Percentiles rank a stretch among this genome's conserved stretches.
Conservation (phyloP, 2,888 invertebrate genomes). For the Metallyticus violacea region DNA sequence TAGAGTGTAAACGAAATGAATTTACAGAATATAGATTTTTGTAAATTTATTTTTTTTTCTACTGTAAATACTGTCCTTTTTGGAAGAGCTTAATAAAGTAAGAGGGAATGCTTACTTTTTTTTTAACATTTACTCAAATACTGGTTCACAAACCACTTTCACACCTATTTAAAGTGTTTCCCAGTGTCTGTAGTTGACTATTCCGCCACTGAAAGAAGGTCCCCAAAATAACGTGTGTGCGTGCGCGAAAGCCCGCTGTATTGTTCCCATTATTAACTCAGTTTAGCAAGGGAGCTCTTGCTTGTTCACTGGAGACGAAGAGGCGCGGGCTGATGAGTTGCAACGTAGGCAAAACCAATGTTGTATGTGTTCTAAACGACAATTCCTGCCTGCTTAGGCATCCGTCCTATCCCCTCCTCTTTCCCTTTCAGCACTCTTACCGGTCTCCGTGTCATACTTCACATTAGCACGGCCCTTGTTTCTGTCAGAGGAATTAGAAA, state of each 20-base stretch:
- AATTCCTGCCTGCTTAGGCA: neutral
- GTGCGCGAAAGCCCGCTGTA: neutral
- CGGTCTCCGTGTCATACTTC: neutral
- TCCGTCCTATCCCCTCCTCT: too few relatives aligned
- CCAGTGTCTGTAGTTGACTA: too few relatives aligned
- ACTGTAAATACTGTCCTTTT: too few relatives aligned
- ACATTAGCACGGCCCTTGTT: neutral
- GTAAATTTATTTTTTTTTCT: too few relatives aligned
- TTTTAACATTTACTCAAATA: too few relatives aligned
- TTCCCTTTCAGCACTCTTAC: too few relatives aligned
- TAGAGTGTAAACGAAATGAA: too few relatives aligned
- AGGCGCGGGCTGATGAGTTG: neutral
- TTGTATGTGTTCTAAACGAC: neutral
- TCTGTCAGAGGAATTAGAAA: neutral
- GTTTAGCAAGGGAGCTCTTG: neutral
- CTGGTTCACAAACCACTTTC: too few relatives aligned
- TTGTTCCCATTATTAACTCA: constrained; percentile 16
- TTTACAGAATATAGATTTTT: too few relatives aligned
- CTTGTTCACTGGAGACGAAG: neutral
- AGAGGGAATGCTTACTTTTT: too few relatives aligned
- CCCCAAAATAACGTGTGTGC: neutral
- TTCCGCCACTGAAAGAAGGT: neutral
- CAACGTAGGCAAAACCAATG: neutral
- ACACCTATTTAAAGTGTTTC: too few relatives aligned
- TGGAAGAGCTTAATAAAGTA: too few relatives aligned